phyloP scores from a whole-genome alignment of 2,888 invertebrate genomes.

The Empis stercorea region DNA sequence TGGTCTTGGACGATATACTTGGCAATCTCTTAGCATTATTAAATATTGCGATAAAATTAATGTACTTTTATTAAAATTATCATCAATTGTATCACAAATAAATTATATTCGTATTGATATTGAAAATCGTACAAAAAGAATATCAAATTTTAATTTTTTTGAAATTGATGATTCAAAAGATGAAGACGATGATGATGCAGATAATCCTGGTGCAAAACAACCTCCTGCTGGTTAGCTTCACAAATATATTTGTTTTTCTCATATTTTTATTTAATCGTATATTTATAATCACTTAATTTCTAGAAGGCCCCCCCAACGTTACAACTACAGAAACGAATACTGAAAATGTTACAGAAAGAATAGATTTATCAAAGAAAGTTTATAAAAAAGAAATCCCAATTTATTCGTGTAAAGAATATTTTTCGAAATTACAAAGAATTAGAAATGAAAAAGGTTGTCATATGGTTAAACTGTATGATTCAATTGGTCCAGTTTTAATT shows the following conservation, averaged over 20 bases:
- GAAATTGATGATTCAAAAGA: conserved; percentile 17
- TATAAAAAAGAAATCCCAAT: conserved; percentile 1
- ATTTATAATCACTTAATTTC: too few relatives aligned
- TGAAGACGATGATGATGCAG: neutral
- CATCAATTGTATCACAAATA: conserved; percentile 54
- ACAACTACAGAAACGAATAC: neutral
- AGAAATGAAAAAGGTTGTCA: conserved; percentile 54
- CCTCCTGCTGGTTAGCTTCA: too few relatives aligned
- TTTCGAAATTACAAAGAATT: conserved; percentile 53
- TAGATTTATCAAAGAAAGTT: neutral
- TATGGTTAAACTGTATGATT: conserved; percentile 61
- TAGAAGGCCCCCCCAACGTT: neutral
- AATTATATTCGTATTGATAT: conserved; percentile 54
- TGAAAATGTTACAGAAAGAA: too few relatives aligned
- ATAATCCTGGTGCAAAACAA: neutral
- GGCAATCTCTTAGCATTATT: conserved; percentile 71
- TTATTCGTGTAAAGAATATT: conserved; percentile 41
- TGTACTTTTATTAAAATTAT: conserved; percentile 44
- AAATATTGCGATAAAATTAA: conserved; percentile 54
- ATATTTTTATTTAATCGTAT: too few relatives aligned
- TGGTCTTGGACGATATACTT: conserved; percentile 68
- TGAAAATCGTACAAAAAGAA: conserved; percentile 41
- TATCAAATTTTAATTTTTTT: conserved; percentile 44
- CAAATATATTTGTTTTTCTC: too few relatives aligned
- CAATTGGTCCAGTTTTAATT: conserved; percentile 66